Evolutionary conservation across 2,797 vertebrate species (phyloP), one percentile per base, ranked within the genome.

Genomic region (Pogonophryne albipinna): DNA sequence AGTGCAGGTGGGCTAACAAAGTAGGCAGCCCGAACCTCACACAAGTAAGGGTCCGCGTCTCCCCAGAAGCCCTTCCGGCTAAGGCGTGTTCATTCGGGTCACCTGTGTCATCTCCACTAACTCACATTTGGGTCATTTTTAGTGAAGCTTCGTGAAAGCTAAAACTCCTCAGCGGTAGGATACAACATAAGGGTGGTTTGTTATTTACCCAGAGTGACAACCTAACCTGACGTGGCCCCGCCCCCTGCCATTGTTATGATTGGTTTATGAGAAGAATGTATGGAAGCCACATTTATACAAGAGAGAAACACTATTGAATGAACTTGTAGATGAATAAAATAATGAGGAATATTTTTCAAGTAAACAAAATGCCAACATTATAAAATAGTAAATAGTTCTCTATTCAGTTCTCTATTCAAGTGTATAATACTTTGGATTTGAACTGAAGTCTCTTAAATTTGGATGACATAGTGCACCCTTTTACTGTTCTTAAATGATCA

Each of bases 151-250:
- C 70, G 47, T 15, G 41, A 17, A 20, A 74, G 66, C 46, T 80
- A 88, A 94, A 93, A 91, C 92, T 62, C 83, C 60, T 73, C 20
- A n/a, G 66, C 52, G 42, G 75, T 19, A 76, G 78, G 42, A 84
- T 59, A 52, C 80, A 71, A 62, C 62, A 46, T 51, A 90, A 88
- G 93, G 94, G 92, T 84, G 93, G 92, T 92, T 94, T 91, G 91
- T 94, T 94, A 90, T 94, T 91, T 90, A 87, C 87, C 92, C 89
- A 87, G 78, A 84, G 84, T 66, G 90, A 94, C 94, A 95, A 93
- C 93, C 94, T 76, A 95, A 91, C 93, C 0, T 83, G 65, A 50
- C 52, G n/a, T 53, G 71, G 71, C 82, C 71, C 85, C 86, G 85
- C 89, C 90, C 79, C 65, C 72, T 79, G 20, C 62, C 17, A 42